Evolutionary conservation across 2,888 invertebrate genomes (phyloP), one percentile per base, ranked within the genome.

Genomic region (Syritta pipiens): DNA sequence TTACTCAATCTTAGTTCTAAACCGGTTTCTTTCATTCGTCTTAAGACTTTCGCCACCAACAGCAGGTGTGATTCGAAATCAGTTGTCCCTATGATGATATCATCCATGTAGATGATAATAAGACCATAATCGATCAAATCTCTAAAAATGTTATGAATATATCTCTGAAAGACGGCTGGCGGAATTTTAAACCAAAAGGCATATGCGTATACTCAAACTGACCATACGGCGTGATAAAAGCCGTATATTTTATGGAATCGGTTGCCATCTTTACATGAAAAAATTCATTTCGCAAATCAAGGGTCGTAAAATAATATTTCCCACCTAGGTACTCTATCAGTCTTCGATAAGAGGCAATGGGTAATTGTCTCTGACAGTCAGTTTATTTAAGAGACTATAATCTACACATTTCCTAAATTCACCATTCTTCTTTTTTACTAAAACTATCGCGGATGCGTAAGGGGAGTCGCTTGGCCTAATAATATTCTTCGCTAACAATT

Each of bases 41-140:
- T 12, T 14, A 81, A 57, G 1, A 81, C 62, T 17, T 37, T 40
- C 1, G 53, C 22, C 10, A 74, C 14, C 7, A 79, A n/a, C n/a
- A 20, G 22, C 26, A 75, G 28, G 30, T 71, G 69, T 20, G 51
- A 30, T 35, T 67, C 59, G 5, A 62, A 48, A n/a, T 48, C 30
- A 20, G 28, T 9, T 22, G 53, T 63, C 7, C 49, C 69, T 12
- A 49, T 49, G 17, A 76, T 17, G n/a, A 68, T 68, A 40, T 68
- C 75, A 32, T 76, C 76, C 37, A 76, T 69, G 44, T 76, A 76
- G 26, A 76, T 48, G 37, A 76, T 60, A 20, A 76, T 62, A 19
- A 53, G 2, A n/a, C 63, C 57, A 12, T 53, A 12, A 14, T 55
- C 57, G 17, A 69, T 57, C 12, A 68, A 49, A 26, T 57, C 30